Evolutionary conservation across 2,113 vertebrate species (phyloP).

Genomic region (Caretta caretta): DNA sequence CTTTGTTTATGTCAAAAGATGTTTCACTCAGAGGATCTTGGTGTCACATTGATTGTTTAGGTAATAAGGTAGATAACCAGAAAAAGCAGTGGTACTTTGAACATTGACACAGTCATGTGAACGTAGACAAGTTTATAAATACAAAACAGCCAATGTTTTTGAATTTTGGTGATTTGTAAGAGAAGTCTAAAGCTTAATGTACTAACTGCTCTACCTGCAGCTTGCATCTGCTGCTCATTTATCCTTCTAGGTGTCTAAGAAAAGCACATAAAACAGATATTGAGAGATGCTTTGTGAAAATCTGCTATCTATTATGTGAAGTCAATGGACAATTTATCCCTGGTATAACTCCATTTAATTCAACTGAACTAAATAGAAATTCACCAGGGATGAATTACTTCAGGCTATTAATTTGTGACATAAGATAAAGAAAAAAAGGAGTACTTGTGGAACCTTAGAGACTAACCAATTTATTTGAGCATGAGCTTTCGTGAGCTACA

Average conservation of each 20-base stretch:
- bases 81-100: constrained; percentile 1
- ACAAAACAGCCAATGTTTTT: constrained; percentile 19
- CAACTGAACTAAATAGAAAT: not conserved
- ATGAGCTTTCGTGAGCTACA: too few species aligned
- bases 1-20: not conserved
- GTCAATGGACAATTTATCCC: not conserved
- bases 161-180: not conserved
- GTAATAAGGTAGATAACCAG: not conserved
- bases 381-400: not conserved
- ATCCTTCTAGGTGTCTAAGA: constrained; percentile 9
- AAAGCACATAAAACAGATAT: not conserved
- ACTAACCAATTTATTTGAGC: too few species aligned
- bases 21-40: not conserved
- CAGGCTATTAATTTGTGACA: constrained; percentile 20
- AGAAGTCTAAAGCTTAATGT: not conserved
- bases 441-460: too few species aligned
- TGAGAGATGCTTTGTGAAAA: not conserved
- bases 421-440: not conserved
- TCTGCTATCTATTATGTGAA: not conserved
- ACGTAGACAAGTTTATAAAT: not conserved
- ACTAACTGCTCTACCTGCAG: not conserved
- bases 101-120: not conserved
- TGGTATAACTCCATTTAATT: not conserved
- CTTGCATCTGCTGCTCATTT: not conserved
- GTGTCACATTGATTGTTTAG: constrained; percentile 5